Conservation (phyloP, 2,888 invertebrate species). For the Argyra leucocephala region DNA sequence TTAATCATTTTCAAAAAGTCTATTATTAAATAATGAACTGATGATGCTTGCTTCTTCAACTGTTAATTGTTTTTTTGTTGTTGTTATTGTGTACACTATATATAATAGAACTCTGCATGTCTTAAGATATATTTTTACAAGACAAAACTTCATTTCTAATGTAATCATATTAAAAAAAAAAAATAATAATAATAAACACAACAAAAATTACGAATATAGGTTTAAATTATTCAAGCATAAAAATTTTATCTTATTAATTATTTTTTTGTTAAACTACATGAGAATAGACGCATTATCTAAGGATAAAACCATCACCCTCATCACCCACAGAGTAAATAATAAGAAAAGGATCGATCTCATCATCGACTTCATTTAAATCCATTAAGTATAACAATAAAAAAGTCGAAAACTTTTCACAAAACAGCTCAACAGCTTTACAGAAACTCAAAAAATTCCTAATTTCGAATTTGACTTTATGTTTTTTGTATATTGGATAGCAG, state of each 20-base stretch:
- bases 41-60: too few relatives aligned
- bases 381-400: conserved; percentile 41
- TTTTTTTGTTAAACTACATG: not conserved
- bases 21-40: too few relatives aligned
- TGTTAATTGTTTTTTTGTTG: too few relatives aligned
- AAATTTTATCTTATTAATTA: not conserved
- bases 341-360: conserved; percentile 24
- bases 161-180: too few relatives aligned
- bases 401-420: conserved; percentile 31
- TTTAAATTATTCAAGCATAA: not conserved
- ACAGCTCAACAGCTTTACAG: conserved; percentile 27
- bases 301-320: conserved; percentile 9
- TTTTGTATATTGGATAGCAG: conserved; percentile 2
- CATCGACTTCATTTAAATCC: conserved; percentile 38
- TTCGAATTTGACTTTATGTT: not conserved
- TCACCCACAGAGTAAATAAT: conserved; percentile 10
- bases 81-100: too few relatives aligned
- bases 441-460: conserved; percentile 1
- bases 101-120: too few relatives aligned
- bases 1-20: too few relatives aligned
- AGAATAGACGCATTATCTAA: not conserved
- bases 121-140: too few relatives aligned
- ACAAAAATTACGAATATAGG: too few relatives aligned
- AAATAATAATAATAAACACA: too few relatives aligned
- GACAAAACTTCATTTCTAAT: too few relatives aligned